These are phyloP conservation scores for Eurois occulta DNA, from an alignment of 2,888 invertebrate genomes.

Conservation along the genomic window DNA sequence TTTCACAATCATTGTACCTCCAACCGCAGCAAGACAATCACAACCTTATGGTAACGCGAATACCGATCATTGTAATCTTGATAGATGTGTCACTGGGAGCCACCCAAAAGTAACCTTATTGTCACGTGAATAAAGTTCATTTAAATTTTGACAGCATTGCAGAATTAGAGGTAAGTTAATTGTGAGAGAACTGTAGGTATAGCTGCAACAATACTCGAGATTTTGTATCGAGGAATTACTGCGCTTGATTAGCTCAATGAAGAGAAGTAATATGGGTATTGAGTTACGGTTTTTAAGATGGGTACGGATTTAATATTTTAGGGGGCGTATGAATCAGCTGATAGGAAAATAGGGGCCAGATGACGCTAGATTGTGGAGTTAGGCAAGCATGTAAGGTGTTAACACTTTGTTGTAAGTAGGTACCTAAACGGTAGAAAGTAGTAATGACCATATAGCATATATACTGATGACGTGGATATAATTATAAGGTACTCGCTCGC, in stretches of 20 bases:
- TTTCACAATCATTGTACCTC: background rate
- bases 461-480: background rate
- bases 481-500: background rate
- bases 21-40: background rate
- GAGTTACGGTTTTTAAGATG: slow-evolving; percentile 32
- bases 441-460: background rate
- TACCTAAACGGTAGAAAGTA: background rate
- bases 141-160: background rate
- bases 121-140: background rate
- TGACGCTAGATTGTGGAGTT: background rate
- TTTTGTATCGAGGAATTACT: slow-evolving; percentile 44
- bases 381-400: background rate
- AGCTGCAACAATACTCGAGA: slow-evolving; percentile 50
- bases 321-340: background rate
- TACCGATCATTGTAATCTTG: background rate
- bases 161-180: background rate
- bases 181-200: background rate
- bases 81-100: background rate
- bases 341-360: background rate
- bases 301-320: slow-evolving; percentile 1
- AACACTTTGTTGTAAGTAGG: background rate
- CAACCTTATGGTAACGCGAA: background rate
- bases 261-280: slow-evolving; percentile 34
- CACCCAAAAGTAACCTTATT: background rate
- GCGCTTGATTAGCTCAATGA: slow-evolving; percentile 50